These are phyloP conservation scores for Alligator mississippiensis DNA, from an alignment of 2,113 vertebrate species.

Conservation along the genomic window DNA sequence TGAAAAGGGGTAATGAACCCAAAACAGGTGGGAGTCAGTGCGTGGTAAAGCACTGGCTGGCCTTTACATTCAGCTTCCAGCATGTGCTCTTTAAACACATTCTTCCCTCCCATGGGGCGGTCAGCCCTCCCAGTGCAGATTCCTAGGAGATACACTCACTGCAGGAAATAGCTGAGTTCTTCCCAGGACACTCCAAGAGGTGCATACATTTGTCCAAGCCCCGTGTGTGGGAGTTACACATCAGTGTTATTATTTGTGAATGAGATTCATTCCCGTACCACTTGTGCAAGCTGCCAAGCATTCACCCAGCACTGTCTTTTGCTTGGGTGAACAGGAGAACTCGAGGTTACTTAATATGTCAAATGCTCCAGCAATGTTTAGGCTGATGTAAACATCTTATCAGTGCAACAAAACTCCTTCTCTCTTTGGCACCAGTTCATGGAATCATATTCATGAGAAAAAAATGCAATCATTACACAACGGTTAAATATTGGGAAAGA, in stretches of 20 bases:
- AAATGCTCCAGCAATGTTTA: conserved; percentile 61
- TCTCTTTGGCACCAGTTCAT: conserved; percentile 68
- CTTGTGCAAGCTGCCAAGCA: not conserved
- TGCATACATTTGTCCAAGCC: not conserved
- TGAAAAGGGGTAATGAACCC: too few species aligned
- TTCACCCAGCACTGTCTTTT: conserved; percentile 26
- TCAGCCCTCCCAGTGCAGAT: not conserved
- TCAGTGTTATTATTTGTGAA: conserved; percentile 51
- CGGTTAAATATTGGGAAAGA: conserved; percentile 49
- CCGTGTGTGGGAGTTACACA: conserved; percentile 13
- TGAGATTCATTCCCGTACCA: conserved; percentile 48
- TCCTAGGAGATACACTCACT: not conserved
- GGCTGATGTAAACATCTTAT: conserved; percentile 83
- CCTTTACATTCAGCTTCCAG: not conserved
- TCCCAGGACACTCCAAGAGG: not conserved
- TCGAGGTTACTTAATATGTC: conserved; percentile 65
- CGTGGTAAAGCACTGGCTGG: not conserved
- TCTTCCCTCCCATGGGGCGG: not conserved
- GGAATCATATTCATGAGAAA: conserved; percentile 65
- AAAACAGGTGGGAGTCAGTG: too few species aligned
- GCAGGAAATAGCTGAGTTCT: not conserved
- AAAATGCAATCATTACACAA: conserved; percentile 78
- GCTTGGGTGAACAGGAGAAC: not conserved
- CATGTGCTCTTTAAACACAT: not conserved
- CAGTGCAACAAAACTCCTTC: conserved; percentile 67